Evolutionary conservation across 2,113 vertebrate species (phyloP), one percentile per base, ranked within the genome.

Genomic region (Oncorhynchus mykiss): DNA sequence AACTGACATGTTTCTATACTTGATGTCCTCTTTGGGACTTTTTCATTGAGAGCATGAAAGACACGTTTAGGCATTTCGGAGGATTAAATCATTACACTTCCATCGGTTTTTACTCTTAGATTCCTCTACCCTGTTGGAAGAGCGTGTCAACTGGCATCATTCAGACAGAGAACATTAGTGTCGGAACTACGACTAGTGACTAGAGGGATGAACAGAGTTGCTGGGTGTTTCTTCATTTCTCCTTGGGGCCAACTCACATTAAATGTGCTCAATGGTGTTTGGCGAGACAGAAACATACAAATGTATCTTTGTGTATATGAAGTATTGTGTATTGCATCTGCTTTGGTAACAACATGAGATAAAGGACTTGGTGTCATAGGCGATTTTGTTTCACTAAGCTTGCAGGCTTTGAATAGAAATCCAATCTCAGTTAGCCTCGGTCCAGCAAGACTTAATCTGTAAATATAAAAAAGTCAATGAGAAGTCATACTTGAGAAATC

Each of bases 261-360:
- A 48, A 39, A 76, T 67, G 65, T 71, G 76, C 71, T 80, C 49
- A 72, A 22, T 39, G 22, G 66, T 39, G 29, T 71, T 80, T 75
- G 49, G 68, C 80, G 34, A 74, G 62, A 76, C 14, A 54, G 49
- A 14, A 13, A 54, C 9, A 67, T 25, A 71, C 7, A 74, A 54
- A 70, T 20, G n/a, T 1, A 18, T 45, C 49, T 70, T 66, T 66
- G 64, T 65, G 51, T 71, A 22, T 34, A 45, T 22, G 8, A 25
- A 5, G 16, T 20, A 39, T 60, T 59, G 27, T 34, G 25, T 9
- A 66, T 13, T 4, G 49, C 9, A 16, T 54, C 49, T 54, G 49
- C 12, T 54, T 54, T 54, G 39, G 39, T 45, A 45, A 45, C 8
- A 45, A 9, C 39, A 45, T 45, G 39, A 45, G 0, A 45, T 9